Conservation (phyloP, 2,113 vertebrate species). For the Osmerus mordax region DNA sequence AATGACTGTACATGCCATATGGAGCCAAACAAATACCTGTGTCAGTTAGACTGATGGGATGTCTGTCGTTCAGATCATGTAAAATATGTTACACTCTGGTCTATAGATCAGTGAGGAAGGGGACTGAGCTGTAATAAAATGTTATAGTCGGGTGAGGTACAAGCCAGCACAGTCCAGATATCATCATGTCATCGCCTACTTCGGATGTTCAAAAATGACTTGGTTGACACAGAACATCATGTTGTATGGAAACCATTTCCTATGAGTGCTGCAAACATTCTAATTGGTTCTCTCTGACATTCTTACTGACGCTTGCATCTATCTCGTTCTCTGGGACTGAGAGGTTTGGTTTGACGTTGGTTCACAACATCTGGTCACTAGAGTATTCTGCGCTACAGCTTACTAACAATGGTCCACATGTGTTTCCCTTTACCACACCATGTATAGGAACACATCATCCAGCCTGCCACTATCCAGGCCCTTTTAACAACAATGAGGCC, state of each 20-base stretch:
- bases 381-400: slow-evolving; percentile 65
- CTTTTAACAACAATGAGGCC: slow-evolving; percentile 72
- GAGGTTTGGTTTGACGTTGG: slow-evolving; percentile 75
- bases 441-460: slow-evolving; percentile 73
- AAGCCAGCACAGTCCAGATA: not conserved
- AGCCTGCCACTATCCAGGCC: slow-evolving; percentile 66
- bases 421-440: slow-evolving; percentile 71
- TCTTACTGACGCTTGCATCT: slow-evolving; percentile 9
- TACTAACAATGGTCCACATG: slow-evolving; percentile 76
- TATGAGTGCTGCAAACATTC: slow-evolving; percentile 48
- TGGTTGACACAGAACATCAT: not conserved
- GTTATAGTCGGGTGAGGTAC: slow-evolving; percentile 29
- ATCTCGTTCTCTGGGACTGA: slow-evolving; percentile 43
- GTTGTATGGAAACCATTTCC: slow-evolving; percentile 36
- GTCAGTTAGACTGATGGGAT: slow-evolving; percentile 18
- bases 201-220: too few species aligned
- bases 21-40: slow-evolving; percentile 21
- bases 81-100: too few species aligned
- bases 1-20: slow-evolving; percentile 28
- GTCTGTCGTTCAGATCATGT: slow-evolving; percentile 18
- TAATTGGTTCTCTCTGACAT: slow-evolving; percentile 42
- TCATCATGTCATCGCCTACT: slow-evolving; percentile 8
- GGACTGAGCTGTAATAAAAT: slow-evolving; percentile 35
- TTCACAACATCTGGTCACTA: slow-evolving; percentile 75
- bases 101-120: slow-evolving; percentile 21